Evolutionary conservation across 2,888 invertebrate species (phyloP), one percentile per base, ranked within the genome.

Genomic region (Platyscelio sp.): DNA sequence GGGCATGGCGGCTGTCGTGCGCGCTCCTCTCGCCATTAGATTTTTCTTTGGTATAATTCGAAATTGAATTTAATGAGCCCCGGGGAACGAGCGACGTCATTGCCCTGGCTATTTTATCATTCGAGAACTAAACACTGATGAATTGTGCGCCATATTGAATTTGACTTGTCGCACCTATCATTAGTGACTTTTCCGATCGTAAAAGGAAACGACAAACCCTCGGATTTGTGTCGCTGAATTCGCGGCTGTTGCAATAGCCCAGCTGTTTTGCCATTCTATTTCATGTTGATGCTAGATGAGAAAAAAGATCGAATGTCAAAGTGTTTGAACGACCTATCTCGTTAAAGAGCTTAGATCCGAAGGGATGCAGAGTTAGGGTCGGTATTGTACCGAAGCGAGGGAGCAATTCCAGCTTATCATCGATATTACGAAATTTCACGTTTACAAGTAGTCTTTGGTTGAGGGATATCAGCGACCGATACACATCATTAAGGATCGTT

Each of bases 391-490:
- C 89, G 90, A 90, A 90, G 90, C 89, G 91, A 88, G 88, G 88
- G 88, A 89, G 87, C 88, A 89, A 88, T 88, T 88, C 83, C 87
- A 89, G 90, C 92, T 92, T 90, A 92, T 91, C 91, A 90, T 92
- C 91, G 91, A 92, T 91, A 92, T 92, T 91, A 89, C 89, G 88
- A 90, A 89, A 89, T 90, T 90, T 88, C 80, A 80, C 83, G 80
- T 85, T 88, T 87, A 86, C 88, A 71, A 80, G 83, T 71, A 87
- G 86, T 76, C 67, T 71, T 63, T 74, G 80, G 83, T 83, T 83
- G 82, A 80, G 65, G 68, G 71, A 77, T 71, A 74, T 63, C 54
- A 46, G 5, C 27, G 51, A 29, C 38, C 76, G 79, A 86, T 86
- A 86, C 79, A 82, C 56, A 70, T 85, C 58, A 79, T 82, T 82